Evolutionary conservation across 1,140 invertebrate species (phyloP).

Genomic region (Bemisia tabaci): DNA sequence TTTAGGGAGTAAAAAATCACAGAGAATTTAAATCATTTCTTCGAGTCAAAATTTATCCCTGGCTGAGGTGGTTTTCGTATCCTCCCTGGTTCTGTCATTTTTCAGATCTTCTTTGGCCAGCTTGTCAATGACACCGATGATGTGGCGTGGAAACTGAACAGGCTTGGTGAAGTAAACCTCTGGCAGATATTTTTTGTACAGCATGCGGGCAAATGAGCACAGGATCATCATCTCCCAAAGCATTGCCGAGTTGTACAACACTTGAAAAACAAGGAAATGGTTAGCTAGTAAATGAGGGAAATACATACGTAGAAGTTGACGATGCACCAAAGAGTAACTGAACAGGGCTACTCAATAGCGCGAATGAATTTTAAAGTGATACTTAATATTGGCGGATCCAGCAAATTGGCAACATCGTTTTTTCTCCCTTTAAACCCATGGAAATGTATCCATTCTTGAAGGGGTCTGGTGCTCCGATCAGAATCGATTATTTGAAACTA

Average conservation of each 20-base stretch:
- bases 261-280: slow-evolving; percentile 28
- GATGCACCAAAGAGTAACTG: neutral
- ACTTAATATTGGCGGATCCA: no score
- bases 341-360: neutral
- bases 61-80: slow-evolving; percentile 1
- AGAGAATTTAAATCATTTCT: no score
- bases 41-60: neutral
- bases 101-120: slow-evolving; percentile 21
- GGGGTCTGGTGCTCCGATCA: no score
- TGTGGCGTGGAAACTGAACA: slow-evolving; percentile 16
- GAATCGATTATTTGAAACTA: no score
- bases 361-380: no score
- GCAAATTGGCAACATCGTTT: no score
- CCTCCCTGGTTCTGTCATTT: slow-evolving; percentile 22
- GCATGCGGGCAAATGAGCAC: slow-evolving; percentile 35
- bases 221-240: slow-evolving; percentile 44
- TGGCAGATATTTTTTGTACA: slow-evolving; percentile 36
- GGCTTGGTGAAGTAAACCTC: slow-evolving; percentile 21
- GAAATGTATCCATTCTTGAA: no score
- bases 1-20: no score
- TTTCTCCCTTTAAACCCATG: no score
- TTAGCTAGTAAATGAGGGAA: no score
- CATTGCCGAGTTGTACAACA: slow-evolving; percentile 42
- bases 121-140: slow-evolving; percentile 17
- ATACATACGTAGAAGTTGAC: neutral